phyloP scores from a whole-genome alignment of 92 coral and sea anemone species.

The Bergia sp. region DNA sequence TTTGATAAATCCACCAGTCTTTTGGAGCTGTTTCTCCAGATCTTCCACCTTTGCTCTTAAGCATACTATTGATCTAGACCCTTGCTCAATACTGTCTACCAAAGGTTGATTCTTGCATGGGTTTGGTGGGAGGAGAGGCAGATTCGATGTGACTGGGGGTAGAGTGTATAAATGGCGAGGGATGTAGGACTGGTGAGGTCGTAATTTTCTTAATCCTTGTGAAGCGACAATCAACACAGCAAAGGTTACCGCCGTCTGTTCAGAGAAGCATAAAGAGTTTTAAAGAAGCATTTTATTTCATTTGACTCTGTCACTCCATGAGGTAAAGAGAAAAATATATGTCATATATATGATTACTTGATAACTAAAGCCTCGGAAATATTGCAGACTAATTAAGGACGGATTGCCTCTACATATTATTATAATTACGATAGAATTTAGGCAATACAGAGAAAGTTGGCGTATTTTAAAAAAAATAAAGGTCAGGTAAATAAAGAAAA shows the following conservation, averaged over 20 bases:
- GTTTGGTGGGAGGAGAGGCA: not conserved
- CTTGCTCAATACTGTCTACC: not conserved
- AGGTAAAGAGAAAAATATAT: not conserved
- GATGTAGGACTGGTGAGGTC: not conserved
- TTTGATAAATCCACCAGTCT: constrained; percentile 11
- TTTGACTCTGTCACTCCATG: no score
- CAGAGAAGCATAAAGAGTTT: not conserved
- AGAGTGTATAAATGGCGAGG: no score
- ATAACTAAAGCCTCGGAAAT: no score
- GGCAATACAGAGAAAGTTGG: no score
- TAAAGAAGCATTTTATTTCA: not conserved
- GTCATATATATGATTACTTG: not conserved
- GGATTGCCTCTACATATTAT: no score
- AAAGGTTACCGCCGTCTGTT: not conserved
- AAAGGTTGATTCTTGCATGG: not conserved
- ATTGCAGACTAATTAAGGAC: no score
- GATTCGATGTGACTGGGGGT: not conserved
- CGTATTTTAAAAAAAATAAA: no score
- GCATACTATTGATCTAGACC: not conserved
- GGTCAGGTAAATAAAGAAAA: no score
- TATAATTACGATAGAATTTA: no score
- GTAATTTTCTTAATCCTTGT: not conserved
- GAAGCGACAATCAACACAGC: not conserved
- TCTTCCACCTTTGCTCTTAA: not conserved
- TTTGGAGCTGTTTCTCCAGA: not conserved